phyloP scores from a whole-genome alignment of 2,113 vertebrate genomes.

The Nesogale talazaci region DNA sequence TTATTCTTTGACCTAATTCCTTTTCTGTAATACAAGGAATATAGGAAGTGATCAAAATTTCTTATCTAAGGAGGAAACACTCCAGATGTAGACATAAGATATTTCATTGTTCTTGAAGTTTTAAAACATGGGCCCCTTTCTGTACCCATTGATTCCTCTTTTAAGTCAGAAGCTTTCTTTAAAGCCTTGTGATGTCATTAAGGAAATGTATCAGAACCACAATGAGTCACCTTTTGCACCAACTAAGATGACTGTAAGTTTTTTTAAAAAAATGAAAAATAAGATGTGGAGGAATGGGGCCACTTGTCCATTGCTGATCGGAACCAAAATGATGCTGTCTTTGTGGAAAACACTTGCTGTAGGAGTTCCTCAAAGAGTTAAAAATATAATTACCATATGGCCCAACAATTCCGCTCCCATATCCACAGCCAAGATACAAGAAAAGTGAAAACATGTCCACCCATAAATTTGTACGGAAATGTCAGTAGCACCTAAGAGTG shows the following conservation, averaged over 20 bases:
- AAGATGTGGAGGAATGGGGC: neutral
- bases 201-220: neutral
- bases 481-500: neutral
- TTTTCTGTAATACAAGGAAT: neutral
- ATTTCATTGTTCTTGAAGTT: neutral
- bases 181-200: neutral
- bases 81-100: neutral
- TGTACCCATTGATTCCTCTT: neutral
- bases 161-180: slow-evolving; percentile 29
- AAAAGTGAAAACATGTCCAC: neutral
- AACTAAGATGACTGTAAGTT: neutral
- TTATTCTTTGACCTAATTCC: neutral
- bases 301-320: neutral
- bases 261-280: neutral
- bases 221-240: neutral
- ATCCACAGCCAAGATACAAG: neutral
- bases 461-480: neutral
- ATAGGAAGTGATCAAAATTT: neutral
- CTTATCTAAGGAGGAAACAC: neutral
- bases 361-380: neutral
- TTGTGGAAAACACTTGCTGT: neutral
- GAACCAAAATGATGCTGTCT: neutral
- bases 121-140: slow-evolving; percentile 6
- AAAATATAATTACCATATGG: neutral
- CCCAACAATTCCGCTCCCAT: neutral